A percentile compares a stretch with the other conserved stretches of the same genome.
Conservation (phyloP, 2,113 vertebrate genomes). For the Choloepus hoffmanni region DNA sequence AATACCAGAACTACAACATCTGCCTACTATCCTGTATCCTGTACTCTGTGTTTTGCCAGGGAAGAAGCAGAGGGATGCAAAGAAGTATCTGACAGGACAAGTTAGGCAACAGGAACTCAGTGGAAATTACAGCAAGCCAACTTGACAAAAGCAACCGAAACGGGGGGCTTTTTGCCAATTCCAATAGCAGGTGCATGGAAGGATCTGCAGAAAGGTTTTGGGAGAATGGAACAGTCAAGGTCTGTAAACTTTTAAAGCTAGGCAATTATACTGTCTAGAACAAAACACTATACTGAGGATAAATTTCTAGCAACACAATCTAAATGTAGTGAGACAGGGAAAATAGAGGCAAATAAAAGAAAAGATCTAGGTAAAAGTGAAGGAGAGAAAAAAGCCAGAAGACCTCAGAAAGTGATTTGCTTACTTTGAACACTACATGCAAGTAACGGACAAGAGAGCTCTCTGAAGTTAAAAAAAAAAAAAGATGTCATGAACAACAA, state of each 20-base stretch:
- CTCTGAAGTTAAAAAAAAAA: too few species aligned
- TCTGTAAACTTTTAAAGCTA: background rate
- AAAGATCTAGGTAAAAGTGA: background rate
- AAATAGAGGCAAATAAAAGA: background rate
- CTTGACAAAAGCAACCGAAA: fast-evolving
- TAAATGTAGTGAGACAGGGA: background rate
- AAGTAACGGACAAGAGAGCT: fast-evolving
- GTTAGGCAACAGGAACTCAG: background rate
- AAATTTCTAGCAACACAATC: background rate
- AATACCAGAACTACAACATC: fast-evolving
- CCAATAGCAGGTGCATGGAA: fast-evolving
- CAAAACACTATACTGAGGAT: background rate
- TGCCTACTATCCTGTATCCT: fast-evolving
- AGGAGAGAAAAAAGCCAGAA: too few species aligned
- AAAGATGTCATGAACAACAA: fast-evolving
- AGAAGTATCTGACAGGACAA: too few species aligned
- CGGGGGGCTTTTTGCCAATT: fast-evolving
- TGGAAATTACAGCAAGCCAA: background rate
- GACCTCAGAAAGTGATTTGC: background rate
- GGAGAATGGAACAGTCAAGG: too few species aligned
- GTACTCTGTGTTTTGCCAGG: background rate
- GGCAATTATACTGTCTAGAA: background rate
- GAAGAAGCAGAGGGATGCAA: background rate
- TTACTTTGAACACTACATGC: fast-evolving
- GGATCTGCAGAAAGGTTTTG: background rate